Evolutionary conservation across 2,113 vertebrate species (phyloP).

Genomic region (Notothenia coriiceps): DNA sequence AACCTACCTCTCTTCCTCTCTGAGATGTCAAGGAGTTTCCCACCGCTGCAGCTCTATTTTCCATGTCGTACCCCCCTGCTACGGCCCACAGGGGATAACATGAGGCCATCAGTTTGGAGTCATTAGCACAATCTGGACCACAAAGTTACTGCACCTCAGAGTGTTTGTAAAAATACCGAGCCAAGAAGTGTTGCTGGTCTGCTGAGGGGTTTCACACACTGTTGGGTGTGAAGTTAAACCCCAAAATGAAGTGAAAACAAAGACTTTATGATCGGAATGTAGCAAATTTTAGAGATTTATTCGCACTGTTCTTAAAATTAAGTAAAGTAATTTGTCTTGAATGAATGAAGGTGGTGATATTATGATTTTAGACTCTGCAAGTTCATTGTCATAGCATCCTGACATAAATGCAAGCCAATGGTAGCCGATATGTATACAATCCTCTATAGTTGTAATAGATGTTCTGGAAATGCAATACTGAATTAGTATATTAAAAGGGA

Average conservation of each 20-base stretch:
- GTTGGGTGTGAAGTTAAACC: constrained; percentile 33
- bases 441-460: neutral
- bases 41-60: constrained; percentile 53
- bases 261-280: neutral
- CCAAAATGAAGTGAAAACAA: constrained; percentile 15
- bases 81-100: constrained; percentile 49
- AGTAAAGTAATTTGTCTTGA: neutral
- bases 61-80: constrained; percentile 16
- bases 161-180: constrained; percentile 55
- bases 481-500: neutral
- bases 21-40: constrained; percentile 61
- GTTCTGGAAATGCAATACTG: neutral
- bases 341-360: neutral
- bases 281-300: neutral
- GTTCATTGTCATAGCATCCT: neutral
- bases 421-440: neutral
- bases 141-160: constrained; percentile 67
- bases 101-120: constrained; percentile 55
- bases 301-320: neutral
- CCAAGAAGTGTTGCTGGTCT: constrained; percentile 48
- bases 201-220: constrained; percentile 40
- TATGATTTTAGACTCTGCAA: neutral
- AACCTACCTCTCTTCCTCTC: constrained; percentile 1
- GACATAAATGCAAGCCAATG: neutral
- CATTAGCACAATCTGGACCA: constrained; percentile 61